Conservation (phyloP, 2,888 invertebrate species). For the Xanthorhoe spadicearia region DNA sequence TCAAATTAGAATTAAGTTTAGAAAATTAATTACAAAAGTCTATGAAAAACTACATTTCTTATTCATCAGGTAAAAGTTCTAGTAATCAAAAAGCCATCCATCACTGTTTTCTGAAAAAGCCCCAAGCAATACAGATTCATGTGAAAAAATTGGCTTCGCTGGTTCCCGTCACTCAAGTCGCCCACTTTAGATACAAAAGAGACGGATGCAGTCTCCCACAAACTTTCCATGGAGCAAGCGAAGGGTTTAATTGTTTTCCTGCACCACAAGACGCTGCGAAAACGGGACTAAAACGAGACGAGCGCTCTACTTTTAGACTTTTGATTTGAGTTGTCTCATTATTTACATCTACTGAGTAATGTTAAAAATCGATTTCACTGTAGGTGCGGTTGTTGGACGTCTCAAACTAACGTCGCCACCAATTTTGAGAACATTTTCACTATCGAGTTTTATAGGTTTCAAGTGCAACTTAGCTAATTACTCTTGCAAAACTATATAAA, state of each 20-base stretch:
- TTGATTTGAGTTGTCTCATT: slow-evolving; percentile 72
- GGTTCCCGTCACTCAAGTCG: slow-evolving; percentile 46
- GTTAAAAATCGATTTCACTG: no score
- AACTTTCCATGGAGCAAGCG: slow-evolving; percentile 72
- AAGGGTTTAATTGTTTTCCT: slow-evolving; percentile 82
- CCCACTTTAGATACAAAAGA: slow-evolving; percentile 66
- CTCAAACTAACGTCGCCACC: no score
- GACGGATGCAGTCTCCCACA: slow-evolving; percentile 69
- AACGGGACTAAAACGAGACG: slow-evolving; percentile 63
- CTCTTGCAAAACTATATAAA: no score
- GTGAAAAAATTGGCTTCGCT: slow-evolving; percentile 42
- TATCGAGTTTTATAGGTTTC: no score
- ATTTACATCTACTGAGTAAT: no score
- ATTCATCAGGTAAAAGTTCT: neutral
- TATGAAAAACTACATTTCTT: neutral
- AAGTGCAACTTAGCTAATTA: no score
- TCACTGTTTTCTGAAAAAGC: neutral
- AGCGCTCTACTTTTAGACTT: slow-evolving; percentile 55
- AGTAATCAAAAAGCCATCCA: neutral
- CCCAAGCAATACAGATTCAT: slow-evolving; percentile 4
- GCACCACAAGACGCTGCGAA: slow-evolving; percentile 66
- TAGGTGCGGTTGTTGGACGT: no score
- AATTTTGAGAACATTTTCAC: no score
- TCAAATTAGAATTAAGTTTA: no score
- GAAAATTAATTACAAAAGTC: no score